phyloP scores from a whole-genome alignment of 2,113 vertebrate genomes.

The Callocephalon fimbriatum region DNA sequence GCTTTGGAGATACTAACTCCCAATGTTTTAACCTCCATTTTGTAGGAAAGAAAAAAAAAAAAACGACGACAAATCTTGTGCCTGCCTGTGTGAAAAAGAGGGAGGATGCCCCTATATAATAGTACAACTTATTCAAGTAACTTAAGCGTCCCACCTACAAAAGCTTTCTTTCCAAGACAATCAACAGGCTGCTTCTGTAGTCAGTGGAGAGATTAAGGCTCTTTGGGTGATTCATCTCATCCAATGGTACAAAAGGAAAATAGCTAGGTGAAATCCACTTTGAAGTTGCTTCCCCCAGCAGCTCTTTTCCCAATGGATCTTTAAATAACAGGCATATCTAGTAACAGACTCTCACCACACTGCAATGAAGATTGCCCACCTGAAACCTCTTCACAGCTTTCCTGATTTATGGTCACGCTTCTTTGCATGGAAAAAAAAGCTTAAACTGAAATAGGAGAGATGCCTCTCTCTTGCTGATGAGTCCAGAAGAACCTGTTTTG shows the following conservation, averaged over 20 bases:
- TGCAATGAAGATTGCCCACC: background rate
- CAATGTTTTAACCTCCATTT: background rate
- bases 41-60: background rate
- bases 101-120: background rate
- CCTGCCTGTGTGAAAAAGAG: background rate
- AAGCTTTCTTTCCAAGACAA: background rate
- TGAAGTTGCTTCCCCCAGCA: background rate
- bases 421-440: background rate
- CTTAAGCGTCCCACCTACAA: background rate
- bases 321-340: background rate
- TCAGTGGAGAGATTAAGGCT: background rate
- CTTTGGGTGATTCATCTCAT: background rate
- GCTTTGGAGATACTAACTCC: background rate
- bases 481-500: background rate
- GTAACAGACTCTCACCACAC: background rate
- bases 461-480: background rate
- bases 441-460: background rate
- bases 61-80: background rate
- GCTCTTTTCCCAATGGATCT: background rate
- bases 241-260: background rate
- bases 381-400: background rate
- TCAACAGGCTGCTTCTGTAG: background rate
- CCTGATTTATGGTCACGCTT: background rate
- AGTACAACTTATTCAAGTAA: background rate
- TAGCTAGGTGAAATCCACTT: background rate